Evolutionary conservation across 2,888 invertebrate genomes (phyloP).

Genomic region (Caenorhabditis sinica): DNA sequence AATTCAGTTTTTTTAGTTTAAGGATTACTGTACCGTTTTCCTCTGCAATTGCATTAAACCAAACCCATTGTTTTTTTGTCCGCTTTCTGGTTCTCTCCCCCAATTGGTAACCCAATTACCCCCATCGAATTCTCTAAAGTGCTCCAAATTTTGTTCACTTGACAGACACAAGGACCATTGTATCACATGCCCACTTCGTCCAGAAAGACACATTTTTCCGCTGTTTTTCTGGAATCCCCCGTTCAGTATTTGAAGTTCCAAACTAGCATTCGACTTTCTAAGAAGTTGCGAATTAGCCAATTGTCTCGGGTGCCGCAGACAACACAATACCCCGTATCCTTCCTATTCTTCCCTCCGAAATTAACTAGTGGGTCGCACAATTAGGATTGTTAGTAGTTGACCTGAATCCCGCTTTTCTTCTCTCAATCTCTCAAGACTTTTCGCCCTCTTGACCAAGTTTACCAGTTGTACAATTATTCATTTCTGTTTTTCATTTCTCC

Average conservation of each 20-base stretch:
- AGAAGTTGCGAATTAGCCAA: no score
- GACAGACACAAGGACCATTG: conserved; percentile 4
- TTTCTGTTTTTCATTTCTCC: conserved; percentile 8
- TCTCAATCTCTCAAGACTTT: conserved; percentile 20
- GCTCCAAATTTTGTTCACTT: conserved; percentile 30
- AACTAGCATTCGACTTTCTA: no score
- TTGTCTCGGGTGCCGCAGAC: no score
- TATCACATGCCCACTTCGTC: background rate
- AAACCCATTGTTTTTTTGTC: background rate
- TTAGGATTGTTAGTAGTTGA: conserved; percentile 62
- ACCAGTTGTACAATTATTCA: conserved; percentile 18
- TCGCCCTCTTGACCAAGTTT: conserved; percentile 46
- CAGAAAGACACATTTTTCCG: background rate
- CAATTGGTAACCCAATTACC: background rate
- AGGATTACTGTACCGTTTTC: background rate
- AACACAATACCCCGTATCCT: conserved; percentile 9
- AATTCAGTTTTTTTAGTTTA: no score
- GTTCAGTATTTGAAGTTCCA: no score
- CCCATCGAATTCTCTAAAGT: conserved; percentile 11
- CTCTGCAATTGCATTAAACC: background rate
- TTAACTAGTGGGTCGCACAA: conserved; percentile 57
- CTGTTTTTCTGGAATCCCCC: no score
- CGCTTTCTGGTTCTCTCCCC: background rate
- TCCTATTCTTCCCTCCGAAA: conserved; percentile 36
- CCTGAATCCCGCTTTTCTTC: conserved; percentile 42